phyloP scores from a whole-genome alignment of 2,113 vertebrate genomes.

The Callocephalon fimbriatum region DNA sequence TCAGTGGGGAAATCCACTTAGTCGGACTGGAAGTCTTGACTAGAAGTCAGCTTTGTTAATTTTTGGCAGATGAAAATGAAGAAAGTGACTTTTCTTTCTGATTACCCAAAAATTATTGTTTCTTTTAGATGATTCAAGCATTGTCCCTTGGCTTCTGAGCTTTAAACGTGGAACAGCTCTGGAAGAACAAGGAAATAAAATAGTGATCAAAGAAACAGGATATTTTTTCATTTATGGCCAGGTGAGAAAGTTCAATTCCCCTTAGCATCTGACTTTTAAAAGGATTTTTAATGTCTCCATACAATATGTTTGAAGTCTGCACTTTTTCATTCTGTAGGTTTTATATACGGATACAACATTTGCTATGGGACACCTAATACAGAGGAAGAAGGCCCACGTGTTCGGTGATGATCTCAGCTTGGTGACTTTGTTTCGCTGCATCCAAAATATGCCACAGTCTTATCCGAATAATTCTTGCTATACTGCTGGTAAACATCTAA shows the following conservation, averaged over 20 bases:
- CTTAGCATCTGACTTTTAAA: background rate
- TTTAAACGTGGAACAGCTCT: constrained; percentile 88
- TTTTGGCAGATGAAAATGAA: background rate
- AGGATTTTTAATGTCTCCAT: background rate
- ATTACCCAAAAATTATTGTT: background rate
- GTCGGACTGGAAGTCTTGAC: background rate
- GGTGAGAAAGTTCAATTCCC: constrained; percentile 65
- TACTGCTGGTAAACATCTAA: constrained; percentile 86
- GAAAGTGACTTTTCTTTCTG: background rate
- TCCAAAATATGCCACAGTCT: constrained; percentile 89
- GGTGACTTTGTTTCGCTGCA: constrained; percentile 90
- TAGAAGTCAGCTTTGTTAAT: background rate
- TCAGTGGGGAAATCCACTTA: background rate
- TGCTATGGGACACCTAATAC: constrained; percentile 93
- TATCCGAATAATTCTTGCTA: constrained; percentile 93
- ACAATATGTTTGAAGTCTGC: background rate
- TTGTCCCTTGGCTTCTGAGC: constrained; percentile 91
- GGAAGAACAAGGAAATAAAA: constrained; percentile 84
- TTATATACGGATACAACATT: constrained; percentile 88
- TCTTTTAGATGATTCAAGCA: constrained; percentile 75
- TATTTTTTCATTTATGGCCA: constrained; percentile 96
- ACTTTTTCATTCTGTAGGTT: constrained; percentile 79
- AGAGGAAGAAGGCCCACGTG: constrained; percentile 88
- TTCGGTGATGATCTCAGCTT: constrained; percentile 88
- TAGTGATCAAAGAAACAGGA: constrained; percentile 89